Conservation (phyloP, 2,797 vertebrate species). For the Peromyscus melanophrys region DNA sequence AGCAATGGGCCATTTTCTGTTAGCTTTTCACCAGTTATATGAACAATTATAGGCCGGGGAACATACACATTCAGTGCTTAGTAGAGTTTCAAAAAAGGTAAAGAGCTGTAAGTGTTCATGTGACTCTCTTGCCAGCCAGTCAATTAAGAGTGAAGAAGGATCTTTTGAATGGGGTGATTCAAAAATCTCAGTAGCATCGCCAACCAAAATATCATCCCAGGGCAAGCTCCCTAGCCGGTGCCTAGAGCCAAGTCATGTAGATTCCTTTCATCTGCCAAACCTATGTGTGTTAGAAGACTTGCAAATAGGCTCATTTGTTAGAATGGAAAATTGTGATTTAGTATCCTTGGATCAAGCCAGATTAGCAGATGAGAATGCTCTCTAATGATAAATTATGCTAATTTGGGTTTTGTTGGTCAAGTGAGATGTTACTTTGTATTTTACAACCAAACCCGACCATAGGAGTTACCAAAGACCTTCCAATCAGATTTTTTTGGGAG, state of each 20-base stretch:
- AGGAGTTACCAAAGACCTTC: slow-evolving; percentile 71
- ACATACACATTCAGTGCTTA: neutral
- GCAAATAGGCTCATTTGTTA: slow-evolving; percentile 82
- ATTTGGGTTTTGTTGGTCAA: slow-evolving; percentile 80
- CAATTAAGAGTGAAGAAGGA: slow-evolving; percentile 46
- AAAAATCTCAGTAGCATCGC: slow-evolving; percentile 49
- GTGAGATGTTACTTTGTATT: slow-evolving; percentile 79
- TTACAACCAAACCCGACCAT: slow-evolving; percentile 74
- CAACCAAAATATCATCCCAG: slow-evolving; percentile 59
- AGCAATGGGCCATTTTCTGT: neutral
- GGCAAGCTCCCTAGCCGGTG: slow-evolving; percentile 41
- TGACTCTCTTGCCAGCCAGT: neutral
- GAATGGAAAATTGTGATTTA: slow-evolving; percentile 84
- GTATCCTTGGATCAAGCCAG: slow-evolving; percentile 74
- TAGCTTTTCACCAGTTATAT: neutral
- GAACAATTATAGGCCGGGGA: neutral
- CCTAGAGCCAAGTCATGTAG: slow-evolving; percentile 64
- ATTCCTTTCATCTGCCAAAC: slow-evolving; percentile 57
- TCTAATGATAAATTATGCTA: slow-evolving; percentile 82
- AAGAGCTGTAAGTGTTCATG: neutral
- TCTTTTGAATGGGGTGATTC: slow-evolving; percentile 51
- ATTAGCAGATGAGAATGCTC: slow-evolving; percentile 79
- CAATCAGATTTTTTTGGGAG: slow-evolving; percentile 54
- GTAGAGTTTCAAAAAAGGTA: neutral
- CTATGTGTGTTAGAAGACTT: slow-evolving; percentile 70